phyloP scores from a whole-genome alignment of 2,797 vertebrate genomes.

The Leptoclinus maculatus region DNA sequence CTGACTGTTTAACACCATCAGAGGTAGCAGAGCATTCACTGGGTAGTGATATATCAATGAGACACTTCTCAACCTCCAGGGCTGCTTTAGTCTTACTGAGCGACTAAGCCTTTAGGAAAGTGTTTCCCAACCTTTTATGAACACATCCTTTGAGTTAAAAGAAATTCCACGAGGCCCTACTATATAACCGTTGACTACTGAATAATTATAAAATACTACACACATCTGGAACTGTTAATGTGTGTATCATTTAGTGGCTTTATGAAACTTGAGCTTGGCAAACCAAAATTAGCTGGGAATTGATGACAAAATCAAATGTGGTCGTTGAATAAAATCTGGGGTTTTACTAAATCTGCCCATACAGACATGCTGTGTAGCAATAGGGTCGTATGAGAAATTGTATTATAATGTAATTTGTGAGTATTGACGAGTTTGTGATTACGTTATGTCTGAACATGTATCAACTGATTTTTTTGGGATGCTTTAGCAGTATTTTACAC shows the following conservation, averaged over 20 bases:
- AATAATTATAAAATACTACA: background rate
- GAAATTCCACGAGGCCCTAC: too few species aligned
- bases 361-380: background rate
- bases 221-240: background rate
- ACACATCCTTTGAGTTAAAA: background rate
- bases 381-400: background rate
- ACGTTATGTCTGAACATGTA: background rate
- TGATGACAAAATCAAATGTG: background rate
- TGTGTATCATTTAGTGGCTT: background rate
- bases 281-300: background rate
- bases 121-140: background rate
- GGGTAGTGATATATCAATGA: slow-evolving; percentile 27
- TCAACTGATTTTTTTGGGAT: background rate
- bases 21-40: slow-evolving; percentile 27
- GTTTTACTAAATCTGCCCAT: background rate
- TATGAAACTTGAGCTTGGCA: background rate
- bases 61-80: slow-evolving; percentile 34
- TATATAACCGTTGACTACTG: background rate
- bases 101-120: slow-evolving; percentile 9
- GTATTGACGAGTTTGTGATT: background rate
- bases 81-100: slow-evolving; percentile 4
- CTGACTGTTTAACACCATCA: slow-evolving; percentile 18
- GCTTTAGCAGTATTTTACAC: background rate
- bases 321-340: background rate
- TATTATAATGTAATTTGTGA: background rate